A percentile compares a stretch with the other conserved stretches of the same genome.
These are phyloP conservation scores for Spodoptera frugiperda DNA, from an alignment of 1,140 invertebrate species.

Conservation along the genomic window DNA sequence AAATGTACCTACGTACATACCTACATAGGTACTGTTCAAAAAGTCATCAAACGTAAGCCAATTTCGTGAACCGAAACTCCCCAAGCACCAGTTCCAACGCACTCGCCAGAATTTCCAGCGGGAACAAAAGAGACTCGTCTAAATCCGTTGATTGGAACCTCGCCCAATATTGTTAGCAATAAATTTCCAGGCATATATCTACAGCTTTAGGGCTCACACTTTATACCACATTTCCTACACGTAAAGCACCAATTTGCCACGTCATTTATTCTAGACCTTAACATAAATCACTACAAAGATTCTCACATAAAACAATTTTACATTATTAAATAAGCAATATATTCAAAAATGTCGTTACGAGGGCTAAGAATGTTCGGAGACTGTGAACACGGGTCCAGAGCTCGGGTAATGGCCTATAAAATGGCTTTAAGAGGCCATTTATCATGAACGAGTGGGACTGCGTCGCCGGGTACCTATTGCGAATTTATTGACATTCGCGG, in stretches of 20 bases:
- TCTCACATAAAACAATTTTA: slow-evolving; percentile 28
- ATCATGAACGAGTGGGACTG: slow-evolving; percentile 28
- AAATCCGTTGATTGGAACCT: not conserved
- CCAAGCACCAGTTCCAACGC: too few relatives aligned
- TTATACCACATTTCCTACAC: slow-evolving; percentile 5
- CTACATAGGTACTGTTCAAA: too few relatives aligned
- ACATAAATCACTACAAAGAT: slow-evolving; percentile 37
- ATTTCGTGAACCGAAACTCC: too few relatives aligned
- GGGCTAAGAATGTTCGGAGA: slow-evolving; percentile 38
- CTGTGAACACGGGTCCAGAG: slow-evolving; percentile 24
- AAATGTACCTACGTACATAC: too few relatives aligned
- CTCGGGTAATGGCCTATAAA: slow-evolving; percentile 46
- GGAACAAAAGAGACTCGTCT: not conserved
- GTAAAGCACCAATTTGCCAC: slow-evolving; percentile 37
- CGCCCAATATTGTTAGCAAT: slow-evolving; percentile 14
- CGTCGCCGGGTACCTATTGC: slow-evolving; percentile 25
- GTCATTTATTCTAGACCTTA: slow-evolving; percentile 12
- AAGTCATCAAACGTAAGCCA: too few relatives aligned
- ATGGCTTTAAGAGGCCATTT: slow-evolving; percentile 46
- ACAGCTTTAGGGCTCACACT: not conserved
- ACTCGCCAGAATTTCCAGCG: too few relatives aligned
- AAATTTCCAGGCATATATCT: slow-evolving; percentile 4
- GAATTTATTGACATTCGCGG: slow-evolving; percentile 40
- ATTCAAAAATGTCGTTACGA: slow-evolving; percentile 41
- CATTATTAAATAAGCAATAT: slow-evolving; percentile 46